A percentile compares a stretch with the other conserved stretches of the same genome.
phyloP scores from a whole-genome alignment of 2,888 invertebrate species.

The Alloscopus bannaensis region DNA sequence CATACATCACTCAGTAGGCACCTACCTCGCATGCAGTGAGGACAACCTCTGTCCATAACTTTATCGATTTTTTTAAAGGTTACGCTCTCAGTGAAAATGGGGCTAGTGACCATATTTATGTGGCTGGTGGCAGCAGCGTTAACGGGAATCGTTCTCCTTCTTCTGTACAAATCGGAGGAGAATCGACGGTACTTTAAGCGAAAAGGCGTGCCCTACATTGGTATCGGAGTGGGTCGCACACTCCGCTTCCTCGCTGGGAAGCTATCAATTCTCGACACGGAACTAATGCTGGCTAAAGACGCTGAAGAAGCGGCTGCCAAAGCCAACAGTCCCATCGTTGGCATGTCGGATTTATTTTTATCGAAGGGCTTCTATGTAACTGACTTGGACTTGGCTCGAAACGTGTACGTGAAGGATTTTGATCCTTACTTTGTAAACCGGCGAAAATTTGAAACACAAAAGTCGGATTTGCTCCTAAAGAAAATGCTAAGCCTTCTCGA shows the following conservation, averaged over 20 bases:
- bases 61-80: no score
- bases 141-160: neutral
- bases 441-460: neutral
- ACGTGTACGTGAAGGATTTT: conserved; percentile 58
- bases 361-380: neutral
- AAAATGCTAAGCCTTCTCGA: conserved; percentile 78
- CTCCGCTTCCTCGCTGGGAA: conserved; percentile 4
- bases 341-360: conserved; percentile 7
- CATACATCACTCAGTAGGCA: no score
- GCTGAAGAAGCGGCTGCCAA: conserved; percentile 15
- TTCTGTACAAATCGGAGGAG: conserved; percentile 13
- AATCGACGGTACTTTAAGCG: conserved; percentile 3
- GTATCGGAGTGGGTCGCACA: neutral
- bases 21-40: no score
- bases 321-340: neutral
- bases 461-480: conserved; percentile 14
- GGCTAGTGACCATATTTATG: neutral
- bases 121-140: neutral
- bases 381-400: conserved; percentile 6
- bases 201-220: conserved; percentile 19
- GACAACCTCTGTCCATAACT: no score
- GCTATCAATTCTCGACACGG: conserved; percentile 14
- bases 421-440: conserved; percentile 61
- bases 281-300: conserved; percentile 13
- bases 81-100: no score